phyloP scores from a whole-genome alignment of 2,113 vertebrate species.

The Albula glossodonta region DNA sequence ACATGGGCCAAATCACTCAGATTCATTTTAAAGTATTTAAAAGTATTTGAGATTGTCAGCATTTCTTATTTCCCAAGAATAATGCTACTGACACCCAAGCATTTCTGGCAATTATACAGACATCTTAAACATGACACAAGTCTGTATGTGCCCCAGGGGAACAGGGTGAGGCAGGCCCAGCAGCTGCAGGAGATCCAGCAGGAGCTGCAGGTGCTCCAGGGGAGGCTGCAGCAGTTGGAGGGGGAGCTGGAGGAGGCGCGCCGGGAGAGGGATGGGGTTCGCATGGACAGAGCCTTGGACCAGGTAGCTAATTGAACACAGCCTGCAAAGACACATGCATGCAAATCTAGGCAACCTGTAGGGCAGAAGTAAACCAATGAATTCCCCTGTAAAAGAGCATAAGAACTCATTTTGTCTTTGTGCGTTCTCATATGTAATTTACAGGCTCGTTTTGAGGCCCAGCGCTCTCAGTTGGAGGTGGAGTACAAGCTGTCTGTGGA shows the following conservation, averaged over 20 bases:
- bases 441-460: conserved; percentile 69
- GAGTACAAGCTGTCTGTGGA: conserved; percentile 69
- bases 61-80: not conserved
- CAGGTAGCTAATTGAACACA: conserved; percentile 54
- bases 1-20: no score
- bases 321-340: not conserved
- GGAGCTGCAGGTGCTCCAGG: conserved; percentile 44
- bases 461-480: conserved; percentile 69
- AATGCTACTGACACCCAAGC: not conserved
- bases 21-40: no score
- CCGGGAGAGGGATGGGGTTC: conserved; percentile 62
- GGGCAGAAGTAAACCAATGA: no score
- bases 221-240: conserved; percentile 56
- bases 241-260: conserved; percentile 62
- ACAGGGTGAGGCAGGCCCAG: conserved; percentile 58
- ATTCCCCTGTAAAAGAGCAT: not conserved
- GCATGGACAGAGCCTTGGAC: conserved; percentile 70
- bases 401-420: conserved; percentile 10
- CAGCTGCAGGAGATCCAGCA: conserved; percentile 58
- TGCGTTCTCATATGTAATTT: conserved; percentile 3
- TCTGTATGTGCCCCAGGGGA: conserved; percentile 38
- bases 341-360: not conserved
- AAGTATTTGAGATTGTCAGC: no score
- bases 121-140: no score
- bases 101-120: no score